phyloP scores from a whole-genome alignment of 2,797 vertebrate species.

The Microctenopoma stevenorrisi region DNA sequence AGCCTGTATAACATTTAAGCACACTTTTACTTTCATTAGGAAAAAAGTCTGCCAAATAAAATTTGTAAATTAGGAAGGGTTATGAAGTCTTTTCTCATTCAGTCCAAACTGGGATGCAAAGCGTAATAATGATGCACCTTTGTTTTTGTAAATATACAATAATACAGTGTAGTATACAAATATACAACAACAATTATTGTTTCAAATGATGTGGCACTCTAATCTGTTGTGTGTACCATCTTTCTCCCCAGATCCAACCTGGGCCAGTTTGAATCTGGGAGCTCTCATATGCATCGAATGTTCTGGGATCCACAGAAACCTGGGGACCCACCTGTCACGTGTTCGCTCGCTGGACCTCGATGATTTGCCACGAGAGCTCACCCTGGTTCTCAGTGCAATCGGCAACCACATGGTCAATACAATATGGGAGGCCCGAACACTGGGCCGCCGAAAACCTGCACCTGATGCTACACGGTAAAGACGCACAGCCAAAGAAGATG shows the following conservation, averaged over 20 bases:
- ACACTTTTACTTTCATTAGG: background rate
- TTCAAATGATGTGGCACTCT: constrained; percentile 4
- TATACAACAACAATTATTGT: background rate
- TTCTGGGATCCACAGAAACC: constrained; percentile 93
- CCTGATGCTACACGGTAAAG: constrained; percentile 88
- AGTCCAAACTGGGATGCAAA: background rate
- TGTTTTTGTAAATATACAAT: constrained; percentile 2
- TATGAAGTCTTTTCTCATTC: background rate
- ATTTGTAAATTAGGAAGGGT: background rate
- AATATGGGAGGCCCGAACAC: constrained; percentile 90
- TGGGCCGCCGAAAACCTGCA: constrained; percentile 87
- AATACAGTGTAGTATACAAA: too few species aligned
- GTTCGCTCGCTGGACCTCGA: constrained; percentile 93
- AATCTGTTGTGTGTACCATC: background rate
- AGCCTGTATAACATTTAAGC: background rate
- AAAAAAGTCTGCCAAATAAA: constrained; percentile 4
- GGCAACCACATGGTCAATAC: constrained; percentile 92
- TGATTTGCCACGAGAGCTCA: constrained; percentile 92
- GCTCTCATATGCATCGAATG: constrained; percentile 96
- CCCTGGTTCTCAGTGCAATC: constrained; percentile 90
- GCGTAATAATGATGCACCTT: background rate
- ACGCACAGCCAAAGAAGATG: background rate
- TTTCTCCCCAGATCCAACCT: constrained; percentile 86
- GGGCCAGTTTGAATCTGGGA: constrained; percentile 94
- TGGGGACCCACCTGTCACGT: constrained; percentile 92